Percentiles rank a stretch among this genome's conserved stretches.
Conservation (phyloP, 2,888 invertebrate species). For the Luperina testacea region DNA sequence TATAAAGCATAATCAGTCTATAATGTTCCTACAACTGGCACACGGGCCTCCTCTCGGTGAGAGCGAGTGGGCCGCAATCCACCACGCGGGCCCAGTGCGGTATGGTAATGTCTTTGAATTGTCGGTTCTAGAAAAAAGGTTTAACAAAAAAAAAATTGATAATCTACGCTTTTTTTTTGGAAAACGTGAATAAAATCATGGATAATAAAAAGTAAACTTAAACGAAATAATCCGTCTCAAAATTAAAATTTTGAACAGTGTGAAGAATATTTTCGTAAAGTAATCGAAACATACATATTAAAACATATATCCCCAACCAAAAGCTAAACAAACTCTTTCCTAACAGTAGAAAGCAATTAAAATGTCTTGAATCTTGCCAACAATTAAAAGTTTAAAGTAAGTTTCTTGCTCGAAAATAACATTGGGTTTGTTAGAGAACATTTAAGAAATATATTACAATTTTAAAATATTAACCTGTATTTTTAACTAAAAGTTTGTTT, state of each 20-base stretch:
- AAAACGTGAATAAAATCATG: neutral
- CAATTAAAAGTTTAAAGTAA: constrained; percentile 30
- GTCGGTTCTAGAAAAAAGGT: too few relatives aligned
- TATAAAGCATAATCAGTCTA: too few relatives aligned
- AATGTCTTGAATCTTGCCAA: constrained; percentile 40
- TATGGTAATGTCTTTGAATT: too few relatives aligned
- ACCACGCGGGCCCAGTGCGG: too few relatives aligned
- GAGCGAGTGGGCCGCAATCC: too few relatives aligned
- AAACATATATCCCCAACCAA: neutral
- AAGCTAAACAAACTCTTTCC: constrained; percentile 32
- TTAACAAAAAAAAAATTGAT: too few relatives aligned
- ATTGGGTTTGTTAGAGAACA: constrained; percentile 49
- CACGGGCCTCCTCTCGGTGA: too few relatives aligned
- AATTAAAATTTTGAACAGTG: neutral
- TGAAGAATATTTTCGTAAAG: constrained; percentile 17
- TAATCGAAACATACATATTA: constrained; percentile 9
- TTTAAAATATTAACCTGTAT: neutral
- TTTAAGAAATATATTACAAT: constrained; percentile 32
- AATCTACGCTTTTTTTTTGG: neutral
- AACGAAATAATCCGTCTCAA: neutral
- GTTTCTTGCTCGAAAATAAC: constrained; percentile 46
- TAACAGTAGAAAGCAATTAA: constrained; percentile 47
- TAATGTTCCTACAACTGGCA: too few relatives aligned
- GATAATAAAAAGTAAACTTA: neutral
- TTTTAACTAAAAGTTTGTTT: neutral